Conservation (phyloP, 2,113 vertebrate genomes). For the Takifugu bimaculatus region DNA sequence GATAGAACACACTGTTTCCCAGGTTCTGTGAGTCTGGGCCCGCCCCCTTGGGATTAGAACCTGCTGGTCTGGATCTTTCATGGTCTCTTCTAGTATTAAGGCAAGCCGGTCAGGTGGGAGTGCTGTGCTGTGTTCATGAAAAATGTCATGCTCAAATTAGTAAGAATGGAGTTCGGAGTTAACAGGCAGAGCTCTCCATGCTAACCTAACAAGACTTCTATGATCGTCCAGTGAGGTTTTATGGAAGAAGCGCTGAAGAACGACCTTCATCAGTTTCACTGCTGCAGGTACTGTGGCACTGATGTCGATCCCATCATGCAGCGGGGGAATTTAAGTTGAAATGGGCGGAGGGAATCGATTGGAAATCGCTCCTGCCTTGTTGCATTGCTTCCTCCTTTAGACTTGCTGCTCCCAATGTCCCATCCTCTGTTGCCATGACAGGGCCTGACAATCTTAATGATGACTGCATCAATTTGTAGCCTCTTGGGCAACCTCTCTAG, state of each 20-base stretch:
- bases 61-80: too few relatives aligned
- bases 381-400: slow-evolving; percentile 36
- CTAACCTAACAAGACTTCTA: not conserved
- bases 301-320: slow-evolving; percentile 48
- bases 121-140: too few relatives aligned
- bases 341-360: slow-evolving; percentile 55
- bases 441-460: slow-evolving; percentile 26
- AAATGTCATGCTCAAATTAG: too few relatives aligned
- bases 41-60: too few relatives aligned
- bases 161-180: too few relatives aligned
- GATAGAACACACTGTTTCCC: too few relatives aligned
- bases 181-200: too few relatives aligned
- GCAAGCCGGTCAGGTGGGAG: too few relatives aligned
- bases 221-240: not conserved
- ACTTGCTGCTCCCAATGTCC: slow-evolving; percentile 44
- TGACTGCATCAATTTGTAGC: slow-evolving; percentile 52
- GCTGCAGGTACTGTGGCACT: not conserved
- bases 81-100: too few relatives aligned
- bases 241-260: not conserved
- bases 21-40: too few relatives aligned
- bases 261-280: slow-evolving; percentile 18
- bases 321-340: slow-evolving; percentile 18
- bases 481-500: slow-evolving; percentile 39
- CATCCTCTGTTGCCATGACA: slow-evolving; percentile 46
- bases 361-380: slow-evolving; percentile 39